phyloP scores from a whole-genome alignment of 2,113 vertebrate species.

The Apus apus region DNA sequence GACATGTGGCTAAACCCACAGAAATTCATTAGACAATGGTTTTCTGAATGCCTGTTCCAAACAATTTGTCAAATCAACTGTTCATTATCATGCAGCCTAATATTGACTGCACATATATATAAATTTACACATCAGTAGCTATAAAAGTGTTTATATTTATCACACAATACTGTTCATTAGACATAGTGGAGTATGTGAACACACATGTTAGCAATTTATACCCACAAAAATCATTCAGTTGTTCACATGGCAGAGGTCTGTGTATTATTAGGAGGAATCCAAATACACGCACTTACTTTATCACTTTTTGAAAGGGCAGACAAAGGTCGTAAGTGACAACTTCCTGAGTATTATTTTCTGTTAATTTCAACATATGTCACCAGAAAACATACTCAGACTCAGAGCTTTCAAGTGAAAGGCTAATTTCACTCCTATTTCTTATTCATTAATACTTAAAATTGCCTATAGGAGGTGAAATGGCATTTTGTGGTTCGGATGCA shows the following conservation, averaged over 20 bases:
- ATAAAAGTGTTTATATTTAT: slow-evolving; percentile 47
- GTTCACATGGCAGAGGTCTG: slow-evolving; percentile 6
- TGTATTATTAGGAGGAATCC: background rate
- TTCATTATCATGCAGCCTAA: slow-evolving; percentile 29
- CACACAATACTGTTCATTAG: background rate
- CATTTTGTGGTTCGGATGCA: background rate
- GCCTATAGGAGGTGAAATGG: background rate
- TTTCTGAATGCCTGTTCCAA: slow-evolving; percentile 27
- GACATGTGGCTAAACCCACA: slow-evolving; percentile 32
- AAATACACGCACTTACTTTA: slow-evolving; percentile 36
- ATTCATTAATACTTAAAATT: background rate
- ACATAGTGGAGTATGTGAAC: slow-evolving; percentile 1
- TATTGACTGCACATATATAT: background rate
- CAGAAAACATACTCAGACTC: background rate
- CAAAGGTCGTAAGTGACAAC: slow-evolving; percentile 43
- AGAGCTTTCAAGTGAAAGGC: background rate
- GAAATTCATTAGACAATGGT: slow-evolving; percentile 46
- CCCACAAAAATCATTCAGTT: background rate
- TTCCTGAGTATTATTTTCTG: slow-evolving; percentile 25
- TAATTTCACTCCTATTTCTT: background rate
- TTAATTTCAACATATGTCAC: slow-evolving; percentile 3
- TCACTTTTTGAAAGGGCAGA: slow-evolving; percentile 36
- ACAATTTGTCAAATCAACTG: slow-evolving; percentile 58
- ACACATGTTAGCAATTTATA: slow-evolving; percentile 35
- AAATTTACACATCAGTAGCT: slow-evolving; percentile 52